Percentiles rank a stretch among this genome's conserved stretches.
Conservation (phyloP, 2,888 invertebrate species). For the Lottia scabra region DNA sequence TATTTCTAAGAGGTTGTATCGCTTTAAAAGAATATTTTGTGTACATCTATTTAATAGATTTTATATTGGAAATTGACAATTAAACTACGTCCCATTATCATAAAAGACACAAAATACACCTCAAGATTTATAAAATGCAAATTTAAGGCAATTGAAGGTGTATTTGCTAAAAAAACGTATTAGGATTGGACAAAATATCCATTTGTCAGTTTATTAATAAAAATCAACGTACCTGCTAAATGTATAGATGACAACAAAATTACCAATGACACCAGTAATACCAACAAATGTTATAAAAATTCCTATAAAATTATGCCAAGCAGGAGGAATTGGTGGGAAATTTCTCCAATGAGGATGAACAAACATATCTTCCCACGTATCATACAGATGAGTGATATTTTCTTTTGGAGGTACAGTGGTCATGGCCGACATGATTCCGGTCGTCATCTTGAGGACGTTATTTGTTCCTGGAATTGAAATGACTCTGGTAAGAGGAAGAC, state of each 20-base stretch:
- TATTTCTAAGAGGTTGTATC: too few relatives aligned
- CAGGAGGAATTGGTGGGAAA: conserved; percentile 50
- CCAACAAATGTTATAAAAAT: conserved; percentile 77
- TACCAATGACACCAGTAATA: conserved; percentile 58
- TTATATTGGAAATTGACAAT: too few relatives aligned
- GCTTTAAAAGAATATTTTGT: too few relatives aligned
- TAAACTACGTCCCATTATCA: too few relatives aligned
- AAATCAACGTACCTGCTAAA: conserved; percentile 54
- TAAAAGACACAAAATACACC: too few relatives aligned
- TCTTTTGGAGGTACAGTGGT: conserved; percentile 17
- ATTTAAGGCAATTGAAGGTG: too few relatives aligned
- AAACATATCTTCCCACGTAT: conserved; percentile 46
- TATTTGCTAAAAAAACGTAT: too few relatives aligned
- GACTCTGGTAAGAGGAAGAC: too few relatives aligned
- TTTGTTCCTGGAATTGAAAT: not conserved
- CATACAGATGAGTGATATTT: conserved; percentile 44
- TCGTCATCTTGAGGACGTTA: conserved; percentile 1
- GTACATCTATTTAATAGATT: too few relatives aligned
- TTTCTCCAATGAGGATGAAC: conserved; percentile 61
- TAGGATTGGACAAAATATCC: too few relatives aligned
- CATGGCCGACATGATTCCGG: conserved; percentile 7
- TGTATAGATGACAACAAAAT: conserved; percentile 59
- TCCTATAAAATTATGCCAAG: conserved; percentile 58
- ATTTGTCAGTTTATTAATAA: too few relatives aligned
- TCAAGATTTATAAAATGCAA: too few relatives aligned